Base-by-base conservation (phyloP, 2,888 invertebrate species). In the Thera britannica region DNA sequence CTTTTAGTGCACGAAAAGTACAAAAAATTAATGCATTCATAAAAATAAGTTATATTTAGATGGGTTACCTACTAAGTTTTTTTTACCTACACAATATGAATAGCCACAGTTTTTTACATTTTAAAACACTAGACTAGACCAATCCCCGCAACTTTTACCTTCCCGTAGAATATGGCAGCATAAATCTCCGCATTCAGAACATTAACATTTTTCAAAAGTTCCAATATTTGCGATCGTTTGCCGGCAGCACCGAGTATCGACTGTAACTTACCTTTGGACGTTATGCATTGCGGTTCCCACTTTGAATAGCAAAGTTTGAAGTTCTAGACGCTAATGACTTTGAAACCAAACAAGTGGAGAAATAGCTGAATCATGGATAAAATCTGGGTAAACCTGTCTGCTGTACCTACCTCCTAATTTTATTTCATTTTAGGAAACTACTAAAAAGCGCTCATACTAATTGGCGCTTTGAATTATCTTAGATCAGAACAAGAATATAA, bases 191-290 rank as follows among this genome's bases (percentile, higher is more conserved):
- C 52, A 52, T 58, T 64, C 62, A 68, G 70, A 65, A 73, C 77
- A 79, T 79, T 77, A 79, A 72, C 79, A 80, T 81, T 81, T 79
- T 76, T 80, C 82, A 80, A 74, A 79, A 79, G 65, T 79, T 78
- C 67, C 75, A 67, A 72, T 75, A 75, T 70, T 74, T 60, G 75
- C 68, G 67, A 75, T 73, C 72, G 72, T 72, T 77, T 75, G 63
- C 71, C 65, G 66, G 35, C 63, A 57, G 52, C 52, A 8, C 46
- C 51, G 23, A 58, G 54, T 65, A 65, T 54, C 48, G 64, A 46
- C 52, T 34, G 55, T 56, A 51, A 64, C 71, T 67, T 66, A 63
- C 66, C 67, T 58, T 62, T 60, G 57, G 56, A 51, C 68, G 36
- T 58, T 65, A 65, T 60, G 59, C 59, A 60, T 65, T 55, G 61